Conservation (phyloP, 2,888 invertebrate species). For the Bhutanitis thaidina region DNA sequence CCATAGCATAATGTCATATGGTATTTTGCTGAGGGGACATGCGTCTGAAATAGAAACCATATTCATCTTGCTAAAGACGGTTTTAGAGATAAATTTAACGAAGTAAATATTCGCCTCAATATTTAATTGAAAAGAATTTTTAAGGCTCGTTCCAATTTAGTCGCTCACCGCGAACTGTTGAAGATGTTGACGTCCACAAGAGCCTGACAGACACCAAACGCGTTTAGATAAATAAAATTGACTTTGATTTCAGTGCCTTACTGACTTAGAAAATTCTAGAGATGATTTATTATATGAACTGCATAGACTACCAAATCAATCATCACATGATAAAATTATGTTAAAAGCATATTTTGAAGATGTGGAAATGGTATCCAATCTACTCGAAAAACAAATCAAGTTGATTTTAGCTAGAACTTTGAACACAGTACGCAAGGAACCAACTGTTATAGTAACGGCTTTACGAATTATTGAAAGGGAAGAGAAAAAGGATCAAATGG, state of each 20-base stretch:
- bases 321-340: constrained; percentile 93
- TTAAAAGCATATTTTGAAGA: constrained; percentile 97
- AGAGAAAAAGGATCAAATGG: constrained; percentile 95
- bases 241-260: constrained; percentile 83
- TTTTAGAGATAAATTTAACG: no score
- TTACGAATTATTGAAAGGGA: constrained; percentile 97
- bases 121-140: no score
- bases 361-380: constrained; percentile 92
- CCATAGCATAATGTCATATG: no score
- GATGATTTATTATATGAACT: constrained; percentile 97
- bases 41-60: no score
- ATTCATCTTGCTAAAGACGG: no score
- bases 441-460: constrained; percentile 97
- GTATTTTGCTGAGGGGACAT: no score
- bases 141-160: no score
- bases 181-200: no score
- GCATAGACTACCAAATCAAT: constrained; percentile 95
- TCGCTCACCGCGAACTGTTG: no score
- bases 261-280: constrained; percentile 97
- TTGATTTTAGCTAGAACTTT: constrained; percentile 93
- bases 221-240: no score
- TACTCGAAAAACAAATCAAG: constrained; percentile 94
- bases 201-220: no score
- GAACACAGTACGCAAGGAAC: constrained; percentile 96
- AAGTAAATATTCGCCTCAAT: no score